Conservation (phyloP, 2,888 invertebrate genomes). For the Leuctra nigra region DNA sequence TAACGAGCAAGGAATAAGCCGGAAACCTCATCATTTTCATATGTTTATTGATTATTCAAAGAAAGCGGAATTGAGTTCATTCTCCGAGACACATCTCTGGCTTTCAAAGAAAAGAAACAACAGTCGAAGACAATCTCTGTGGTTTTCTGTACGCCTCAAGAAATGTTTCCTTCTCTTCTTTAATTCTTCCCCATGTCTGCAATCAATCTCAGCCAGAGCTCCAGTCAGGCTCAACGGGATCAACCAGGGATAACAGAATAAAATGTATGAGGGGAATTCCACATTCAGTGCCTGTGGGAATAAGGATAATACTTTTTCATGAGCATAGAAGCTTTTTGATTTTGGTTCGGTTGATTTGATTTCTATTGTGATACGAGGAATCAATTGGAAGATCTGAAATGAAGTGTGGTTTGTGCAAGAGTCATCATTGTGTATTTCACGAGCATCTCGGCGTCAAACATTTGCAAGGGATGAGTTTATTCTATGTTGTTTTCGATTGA, state of each 20-base stretch:
- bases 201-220: slow-evolving; percentile 21
- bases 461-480: too few relatives aligned
- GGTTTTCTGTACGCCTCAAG: background rate
- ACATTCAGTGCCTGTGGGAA: slow-evolving; percentile 15
- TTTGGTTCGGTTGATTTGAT: slow-evolving; percentile 12
- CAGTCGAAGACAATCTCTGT: background rate
- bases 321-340: slow-evolving; percentile 1
- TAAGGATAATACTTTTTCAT: slow-evolving; percentile 14
- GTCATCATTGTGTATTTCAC: too few relatives aligned
- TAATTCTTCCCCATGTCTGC: slow-evolving; percentile 18
- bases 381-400: too few relatives aligned
- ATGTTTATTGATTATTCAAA: slow-evolving; percentile 10
- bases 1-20: background rate
- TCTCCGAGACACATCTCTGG: background rate
- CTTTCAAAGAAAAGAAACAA: slow-evolving; percentile 5
- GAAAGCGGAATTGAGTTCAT: background rate
- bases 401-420: too few relatives aligned
- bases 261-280: slow-evolving; percentile 17
- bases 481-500: too few relatives aligned
- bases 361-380: background rate
- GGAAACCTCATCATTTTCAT: background rate
- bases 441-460: too few relatives aligned
- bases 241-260: slow-evolving; percentile 17
- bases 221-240: slow-evolving; percentile 9
- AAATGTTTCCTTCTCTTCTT: background rate